Base-by-base conservation (phyloP, 2,113 vertebrate species). In the Zosterops hypoxanthus region DNA sequence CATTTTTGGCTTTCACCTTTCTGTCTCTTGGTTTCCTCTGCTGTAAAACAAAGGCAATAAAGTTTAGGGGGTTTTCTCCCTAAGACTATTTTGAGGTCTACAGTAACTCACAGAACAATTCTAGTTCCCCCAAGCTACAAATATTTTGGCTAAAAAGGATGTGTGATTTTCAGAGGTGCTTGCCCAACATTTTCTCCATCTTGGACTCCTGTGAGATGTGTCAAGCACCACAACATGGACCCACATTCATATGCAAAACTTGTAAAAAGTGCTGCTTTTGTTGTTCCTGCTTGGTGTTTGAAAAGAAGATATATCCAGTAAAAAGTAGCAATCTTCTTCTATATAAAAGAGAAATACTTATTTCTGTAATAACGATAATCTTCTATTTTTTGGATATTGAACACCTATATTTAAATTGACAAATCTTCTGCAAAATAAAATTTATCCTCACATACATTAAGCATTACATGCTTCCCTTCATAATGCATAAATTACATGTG, bases 91-190 rank as follows among this genome's bases (percentile, higher is more conserved):
- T 84, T 57, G 17, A 92, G 28, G 8, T 59, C 13, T 77, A 17
- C 24, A 77, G 68, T 55, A 86, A 86, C 61, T 82, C 12, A 12
- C 33, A 78, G 39, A 92, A 86, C 33, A 92, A 57, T 69, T 90
- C 36, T 70, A 86, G 39, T 68, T 92, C 23, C 49, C 47, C n/a
- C 3, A 2, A 61, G 82, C 56, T 88, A 70, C 50, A 93, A 61
- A 61, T 86, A 72, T 25, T 82, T 87, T 95, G 75, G 71, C 87
- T 65, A 70, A 85, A 79, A 16, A 11, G 4, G 8, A 70, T 36
- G 55, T 86, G 76, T 60, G 72, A 81, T 81, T 92, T 96, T 95
- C 44, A 90, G 85, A 81, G 25, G 28, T 90, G n/a, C 23, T 86
- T 94, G 82, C 59, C 56, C 55, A 92, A 34, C 14, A 39, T 0